Percentiles rank a stretch among this genome's conserved stretches.
Conservation (phyloP, 2,797 vertebrate species). For the Esox masquinongy region DNA sequence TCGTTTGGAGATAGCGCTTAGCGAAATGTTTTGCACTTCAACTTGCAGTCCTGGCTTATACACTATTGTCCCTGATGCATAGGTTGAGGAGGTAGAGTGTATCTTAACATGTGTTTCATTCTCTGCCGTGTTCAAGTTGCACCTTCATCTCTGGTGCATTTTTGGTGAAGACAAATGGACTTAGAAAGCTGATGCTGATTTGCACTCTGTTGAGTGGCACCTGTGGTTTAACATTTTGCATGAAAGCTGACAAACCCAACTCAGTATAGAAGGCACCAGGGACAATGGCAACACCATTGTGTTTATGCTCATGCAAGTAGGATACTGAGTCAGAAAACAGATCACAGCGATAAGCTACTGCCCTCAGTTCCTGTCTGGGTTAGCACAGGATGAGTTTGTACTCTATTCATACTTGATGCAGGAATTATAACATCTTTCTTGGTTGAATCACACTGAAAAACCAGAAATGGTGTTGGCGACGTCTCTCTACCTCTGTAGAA, state of each 20-base stretch:
- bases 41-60: slow-evolving; percentile 1
- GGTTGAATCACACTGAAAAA: slow-evolving; percentile 80
- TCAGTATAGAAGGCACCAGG: slow-evolving; percentile 77
- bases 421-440: slow-evolving; percentile 61
- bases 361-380: slow-evolving; percentile 34
- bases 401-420: slow-evolving; percentile 56
- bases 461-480: slow-evolving; percentile 73
- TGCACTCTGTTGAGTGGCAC: slow-evolving; percentile 70
- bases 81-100: slow-evolving; percentile 48
- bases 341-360: slow-evolving; percentile 53
- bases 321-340: slow-evolving; percentile 60
- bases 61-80: slow-evolving; percentile 55
- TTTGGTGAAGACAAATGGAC: slow-evolving; percentile 57
- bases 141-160: slow-evolving; percentile 36
- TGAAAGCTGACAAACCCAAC: slow-evolving; percentile 77
- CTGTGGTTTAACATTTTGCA: slow-evolving; percentile 72
- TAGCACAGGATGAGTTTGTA: slow-evolving; percentile 57
- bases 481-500: slow-evolving; percentile 75
- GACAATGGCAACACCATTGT: slow-evolving; percentile 57
- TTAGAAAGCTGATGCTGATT: slow-evolving; percentile 62
- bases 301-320: slow-evolving; percentile 70
- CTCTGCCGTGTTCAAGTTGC: slow-evolving; percentile 45
- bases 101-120: slow-evolving; percentile 55
- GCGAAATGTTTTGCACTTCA: slow-evolving; percentile 61
- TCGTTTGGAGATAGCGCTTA: slow-evolving; percentile 71